Conservation (phyloP, 2,113 vertebrate genomes). For the Hippocampus barbouri region DNA sequence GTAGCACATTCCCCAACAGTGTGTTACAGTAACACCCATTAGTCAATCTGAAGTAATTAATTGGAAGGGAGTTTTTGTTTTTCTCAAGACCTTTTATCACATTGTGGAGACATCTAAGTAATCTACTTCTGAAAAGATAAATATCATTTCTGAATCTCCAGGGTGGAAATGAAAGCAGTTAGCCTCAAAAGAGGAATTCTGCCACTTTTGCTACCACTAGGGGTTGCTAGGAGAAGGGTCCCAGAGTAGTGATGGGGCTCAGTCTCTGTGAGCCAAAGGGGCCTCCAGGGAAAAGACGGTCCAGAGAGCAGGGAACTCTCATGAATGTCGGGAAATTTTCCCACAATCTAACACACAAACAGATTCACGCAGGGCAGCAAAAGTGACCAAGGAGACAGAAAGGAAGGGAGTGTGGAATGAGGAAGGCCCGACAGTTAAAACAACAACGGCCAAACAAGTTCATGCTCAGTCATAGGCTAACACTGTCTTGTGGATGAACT, state of each 20-base stretch:
- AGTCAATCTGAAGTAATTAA: slow-evolving; percentile 46
- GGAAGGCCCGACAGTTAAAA: slow-evolving; percentile 45
- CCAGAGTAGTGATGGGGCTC: slow-evolving; percentile 35
- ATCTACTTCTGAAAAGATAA: slow-evolving; percentile 31
- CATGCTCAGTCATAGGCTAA: slow-evolving; percentile 20
- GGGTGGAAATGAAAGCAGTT: neutral
- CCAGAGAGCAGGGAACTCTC: slow-evolving; percentile 67
- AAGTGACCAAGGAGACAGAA: slow-evolving; percentile 38
- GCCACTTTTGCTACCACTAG: slow-evolving; percentile 27
- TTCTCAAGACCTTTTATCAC: slow-evolving; percentile 34
- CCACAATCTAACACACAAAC: slow-evolving; percentile 76
- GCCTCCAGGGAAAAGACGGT: slow-evolving; percentile 64
- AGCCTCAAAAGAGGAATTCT: slow-evolving; percentile 16
- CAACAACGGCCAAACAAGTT: slow-evolving; percentile 49
- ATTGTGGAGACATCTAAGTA: slow-evolving; percentile 26
- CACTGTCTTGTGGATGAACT: neutral
- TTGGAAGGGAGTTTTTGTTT: slow-evolving; percentile 30
- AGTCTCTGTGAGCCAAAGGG: slow-evolving; percentile 29
- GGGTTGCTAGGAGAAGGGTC: slow-evolving; percentile 37
- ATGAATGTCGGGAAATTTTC: slow-evolving; percentile 72
- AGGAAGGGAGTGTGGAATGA: slow-evolving; percentile 23
- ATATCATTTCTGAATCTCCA: slow-evolving; percentile 4
- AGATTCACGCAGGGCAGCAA: slow-evolving; percentile 53
- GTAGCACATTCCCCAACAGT: slow-evolving; percentile 31
- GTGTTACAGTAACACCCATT: slow-evolving; percentile 44